phyloP scores from a whole-genome alignment of 2,888 invertebrate genomes.

The Ichneumoninae sp. region DNA sequence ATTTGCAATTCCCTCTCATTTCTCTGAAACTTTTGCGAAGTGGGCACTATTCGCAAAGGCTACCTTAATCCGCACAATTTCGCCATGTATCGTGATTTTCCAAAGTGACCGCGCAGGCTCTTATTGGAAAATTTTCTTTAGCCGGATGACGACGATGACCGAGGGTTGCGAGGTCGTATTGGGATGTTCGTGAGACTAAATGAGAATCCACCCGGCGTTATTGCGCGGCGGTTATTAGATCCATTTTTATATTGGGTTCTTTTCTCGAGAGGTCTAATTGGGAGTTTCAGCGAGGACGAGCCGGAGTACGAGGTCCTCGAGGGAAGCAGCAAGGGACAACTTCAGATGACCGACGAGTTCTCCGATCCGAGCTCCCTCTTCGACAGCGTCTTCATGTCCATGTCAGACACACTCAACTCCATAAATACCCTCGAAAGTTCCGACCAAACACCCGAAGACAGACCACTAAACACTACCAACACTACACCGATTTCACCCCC shows the following conservation, averaged over 20 bases:
- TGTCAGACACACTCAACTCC: constrained; percentile 84
- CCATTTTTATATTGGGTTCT: neutral
- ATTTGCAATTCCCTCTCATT: no score
- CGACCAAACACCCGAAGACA: constrained; percentile 84
- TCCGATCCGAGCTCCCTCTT: constrained; percentile 81
- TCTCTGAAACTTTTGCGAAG: no score
- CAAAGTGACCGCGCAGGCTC: no score
- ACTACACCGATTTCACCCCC: constrained; percentile 80
- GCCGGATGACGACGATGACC: neutral
- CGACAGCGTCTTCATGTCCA: constrained; percentile 83
- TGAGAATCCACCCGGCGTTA: neutral
- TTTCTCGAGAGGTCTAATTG: constrained; percentile 61
- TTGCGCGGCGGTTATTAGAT: constrained; percentile 23
- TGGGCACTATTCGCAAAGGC: no score
- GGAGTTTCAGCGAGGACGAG: constrained; percentile 81
- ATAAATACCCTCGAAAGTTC: constrained; percentile 83
- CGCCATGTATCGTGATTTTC: no score
- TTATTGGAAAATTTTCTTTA: neutral
- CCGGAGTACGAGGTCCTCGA: constrained; percentile 74
- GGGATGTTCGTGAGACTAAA: neutral
- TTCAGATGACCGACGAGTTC: constrained; percentile 80
- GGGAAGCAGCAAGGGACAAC: constrained; percentile 75
- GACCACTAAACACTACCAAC: constrained; percentile 82
- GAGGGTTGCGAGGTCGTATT: neutral
- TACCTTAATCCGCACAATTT: no score